Conservation (phyloP, 2,888 invertebrate genomes). For the Neocrepidodera transversa region DNA sequence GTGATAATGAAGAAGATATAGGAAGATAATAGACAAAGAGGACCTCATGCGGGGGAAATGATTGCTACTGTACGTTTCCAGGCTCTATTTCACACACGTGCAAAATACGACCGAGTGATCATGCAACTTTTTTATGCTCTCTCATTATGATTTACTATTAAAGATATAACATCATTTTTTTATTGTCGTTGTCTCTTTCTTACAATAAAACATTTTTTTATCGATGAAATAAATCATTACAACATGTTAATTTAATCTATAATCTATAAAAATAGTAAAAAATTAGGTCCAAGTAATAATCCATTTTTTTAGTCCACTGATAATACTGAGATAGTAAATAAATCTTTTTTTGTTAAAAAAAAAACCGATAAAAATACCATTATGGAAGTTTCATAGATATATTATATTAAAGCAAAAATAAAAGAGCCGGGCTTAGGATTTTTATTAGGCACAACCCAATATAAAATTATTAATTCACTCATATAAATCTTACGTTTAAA, state of each 20-base stretch:
- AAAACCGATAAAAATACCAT: conserved; percentile 51
- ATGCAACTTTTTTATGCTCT: conserved; percentile 31
- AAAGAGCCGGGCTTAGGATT: not conserved
- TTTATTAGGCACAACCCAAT: not conserved
- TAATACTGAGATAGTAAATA: conserved; percentile 47
- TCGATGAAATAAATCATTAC: no score
- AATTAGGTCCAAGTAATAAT: conserved; percentile 33
- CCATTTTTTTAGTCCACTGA: conserved; percentile 24
- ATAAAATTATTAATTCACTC: not conserved
- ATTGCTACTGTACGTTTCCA: conserved; percentile 57
- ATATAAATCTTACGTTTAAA: no score
- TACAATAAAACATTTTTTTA: no score
- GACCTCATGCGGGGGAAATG: conserved; percentile 53
- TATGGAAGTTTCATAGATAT: conserved; percentile 50
- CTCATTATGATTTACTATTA: no score
- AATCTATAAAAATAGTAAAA: conserved; percentile 27
- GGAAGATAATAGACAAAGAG: conserved; percentile 52
- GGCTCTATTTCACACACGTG: conserved; percentile 41
- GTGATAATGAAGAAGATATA: conserved; percentile 53
- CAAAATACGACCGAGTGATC: conserved; percentile 35
- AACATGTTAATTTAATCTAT: no score
- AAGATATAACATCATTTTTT: no score
- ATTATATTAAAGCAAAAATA: conserved; percentile 45
- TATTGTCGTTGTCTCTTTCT: no score
- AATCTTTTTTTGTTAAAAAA: conserved; percentile 51